A percentile compares a stretch with the other conserved stretches of the same genome.
These are phyloP conservation scores for Ophion costatus DNA, from an alignment of 2,888 invertebrate species.

Conservation along the genomic window DNA sequence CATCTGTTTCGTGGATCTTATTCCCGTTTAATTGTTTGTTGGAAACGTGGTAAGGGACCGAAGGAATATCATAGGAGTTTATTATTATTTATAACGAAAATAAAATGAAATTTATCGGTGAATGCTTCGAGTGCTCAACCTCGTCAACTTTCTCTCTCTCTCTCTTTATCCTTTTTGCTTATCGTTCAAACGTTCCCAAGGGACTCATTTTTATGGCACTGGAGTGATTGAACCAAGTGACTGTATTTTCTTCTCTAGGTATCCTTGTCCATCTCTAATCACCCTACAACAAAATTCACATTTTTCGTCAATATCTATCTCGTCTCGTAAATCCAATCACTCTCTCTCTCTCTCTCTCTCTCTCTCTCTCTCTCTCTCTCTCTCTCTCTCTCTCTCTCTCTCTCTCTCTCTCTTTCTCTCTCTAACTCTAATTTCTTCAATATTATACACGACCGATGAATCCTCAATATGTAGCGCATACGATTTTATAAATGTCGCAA, in stretches of 20 bases:
- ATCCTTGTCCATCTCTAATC: constrained; percentile 23
- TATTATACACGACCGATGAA: constrained; percentile 1
- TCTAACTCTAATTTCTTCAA: constrained; percentile 21
- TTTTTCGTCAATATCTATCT: constrained; percentile 9
- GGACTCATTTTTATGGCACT: constrained; percentile 76
- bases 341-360: not conserved
- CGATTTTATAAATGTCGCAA: constrained; percentile 3
- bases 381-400: constrained; percentile 1
- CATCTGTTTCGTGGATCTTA: not conserved
- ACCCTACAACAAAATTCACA: constrained; percentile 21
- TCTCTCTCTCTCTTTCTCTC: not conserved
- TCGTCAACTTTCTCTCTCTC: constrained; percentile 57
- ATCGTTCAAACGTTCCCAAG: constrained; percentile 72
- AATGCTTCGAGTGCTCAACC: constrained; percentile 19
- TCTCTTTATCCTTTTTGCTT: constrained; percentile 66
- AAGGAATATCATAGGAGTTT: too few species aligned
- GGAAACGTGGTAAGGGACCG: not conserved
- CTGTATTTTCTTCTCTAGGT: constrained; percentile 57
- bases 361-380: not conserved
- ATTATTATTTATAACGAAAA: not conserved
- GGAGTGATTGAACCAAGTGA: constrained; percentile 73
- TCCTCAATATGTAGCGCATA: not conserved
- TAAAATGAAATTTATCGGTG: constrained; percentile 12
- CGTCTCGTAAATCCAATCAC: constrained; percentile 14
- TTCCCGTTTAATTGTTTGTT: not conserved